Evolutionary conservation across 2,113 vertebrate species (phyloP).

Genomic region (Neotoma lepida): DNA sequence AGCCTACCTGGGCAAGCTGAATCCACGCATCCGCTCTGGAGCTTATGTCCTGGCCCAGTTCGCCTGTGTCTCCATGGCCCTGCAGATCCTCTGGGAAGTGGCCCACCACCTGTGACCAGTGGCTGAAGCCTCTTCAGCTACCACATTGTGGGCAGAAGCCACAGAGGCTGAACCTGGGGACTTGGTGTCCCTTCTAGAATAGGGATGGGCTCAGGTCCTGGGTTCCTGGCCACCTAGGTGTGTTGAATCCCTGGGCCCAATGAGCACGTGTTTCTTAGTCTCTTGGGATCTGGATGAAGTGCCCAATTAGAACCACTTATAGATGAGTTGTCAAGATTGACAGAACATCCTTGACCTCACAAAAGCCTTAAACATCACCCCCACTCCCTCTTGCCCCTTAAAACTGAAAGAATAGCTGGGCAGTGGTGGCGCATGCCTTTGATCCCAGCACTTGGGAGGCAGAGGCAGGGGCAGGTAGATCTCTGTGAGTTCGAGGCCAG

Average conservation of each 20-base stretch:
- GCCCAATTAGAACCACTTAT: neutral
- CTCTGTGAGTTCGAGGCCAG: neutral
- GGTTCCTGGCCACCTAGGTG: neutral
- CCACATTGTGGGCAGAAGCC: neutral
- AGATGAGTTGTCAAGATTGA: neutral
- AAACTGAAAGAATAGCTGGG: neutral
- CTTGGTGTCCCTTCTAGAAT: neutral
- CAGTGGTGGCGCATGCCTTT: accelerated
- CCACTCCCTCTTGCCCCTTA: neutral
- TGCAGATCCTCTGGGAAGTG: slow-evolving; percentile 90
- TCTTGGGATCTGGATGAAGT: neutral
- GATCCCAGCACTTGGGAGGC: neutral
- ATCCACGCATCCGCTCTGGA: slow-evolving; percentile 90
- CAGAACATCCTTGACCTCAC: neutral
- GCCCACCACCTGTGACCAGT: slow-evolving; percentile 82
- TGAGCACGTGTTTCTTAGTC: neutral
- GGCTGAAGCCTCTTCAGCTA: accelerated
- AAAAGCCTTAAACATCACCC: neutral
- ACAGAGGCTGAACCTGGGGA: accelerated
- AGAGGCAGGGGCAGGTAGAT: neutral
- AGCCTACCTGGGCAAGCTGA: slow-evolving; percentile 90
- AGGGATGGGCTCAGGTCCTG: neutral
- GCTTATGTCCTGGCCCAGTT: slow-evolving; percentile 92
- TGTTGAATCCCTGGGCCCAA: neutral
- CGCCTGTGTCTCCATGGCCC: slow-evolving; percentile 94